A percentile compares a stretch with the other conserved stretches of the same genome.
These are phyloP conservation scores for Oriolus oriolus DNA, from an alignment of 2,113 vertebrate genomes.

Conservation along the genomic window DNA sequence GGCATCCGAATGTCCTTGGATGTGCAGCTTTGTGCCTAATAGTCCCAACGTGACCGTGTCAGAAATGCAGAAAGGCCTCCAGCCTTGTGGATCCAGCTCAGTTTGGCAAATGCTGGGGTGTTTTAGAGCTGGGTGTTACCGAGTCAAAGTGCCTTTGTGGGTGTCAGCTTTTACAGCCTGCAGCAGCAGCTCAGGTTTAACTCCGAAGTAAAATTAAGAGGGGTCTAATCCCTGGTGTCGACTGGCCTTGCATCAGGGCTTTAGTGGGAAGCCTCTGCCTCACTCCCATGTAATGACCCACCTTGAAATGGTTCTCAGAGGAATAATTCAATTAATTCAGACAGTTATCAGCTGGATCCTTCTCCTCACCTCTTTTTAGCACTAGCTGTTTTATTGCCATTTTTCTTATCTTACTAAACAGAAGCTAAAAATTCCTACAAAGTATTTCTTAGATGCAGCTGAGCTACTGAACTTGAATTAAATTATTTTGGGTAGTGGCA, in stretches of 20 bases:
- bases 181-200: neutral
- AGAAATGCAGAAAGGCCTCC: neutral
- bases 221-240: neutral
- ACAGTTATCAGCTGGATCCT: neutral
- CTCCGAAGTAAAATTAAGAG: neutral
- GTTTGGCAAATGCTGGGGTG: neutral
- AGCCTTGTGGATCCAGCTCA: neutral
- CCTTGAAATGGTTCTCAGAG: neutral
- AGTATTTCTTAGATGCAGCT: neutral
- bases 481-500: neutral
- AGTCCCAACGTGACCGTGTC: neutral
- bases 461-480: neutral
- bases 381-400: neutral
- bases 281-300: neutral
- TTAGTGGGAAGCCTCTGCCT: neutral
- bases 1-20: neutral
- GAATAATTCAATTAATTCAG: constrained; percentile 1
- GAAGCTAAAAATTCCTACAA: neutral
- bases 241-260: neutral
- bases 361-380: neutral
- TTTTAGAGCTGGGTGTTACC: neutral
- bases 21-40: neutral
- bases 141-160: neutral
- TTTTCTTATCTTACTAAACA: constrained; percentile 9
- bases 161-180: neutral